These are phyloP conservation scores for Meiosimyza platycephala DNA, from an alignment of 2,888 invertebrate genomes.

Conservation along the genomic window DNA sequence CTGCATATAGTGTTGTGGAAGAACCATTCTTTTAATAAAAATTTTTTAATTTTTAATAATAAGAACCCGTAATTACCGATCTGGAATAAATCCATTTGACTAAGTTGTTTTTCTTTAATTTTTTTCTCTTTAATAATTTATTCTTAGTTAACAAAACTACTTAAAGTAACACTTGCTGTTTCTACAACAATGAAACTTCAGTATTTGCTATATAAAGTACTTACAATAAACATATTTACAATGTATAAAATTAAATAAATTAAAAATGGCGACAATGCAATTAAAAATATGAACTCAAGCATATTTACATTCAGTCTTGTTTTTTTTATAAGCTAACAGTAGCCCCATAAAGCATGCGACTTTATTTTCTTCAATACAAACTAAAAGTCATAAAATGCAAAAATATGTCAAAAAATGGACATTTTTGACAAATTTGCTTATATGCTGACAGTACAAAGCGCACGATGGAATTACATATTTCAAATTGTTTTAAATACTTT, in stretches of 20 bases:
- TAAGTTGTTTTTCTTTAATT: background rate
- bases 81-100: background rate
- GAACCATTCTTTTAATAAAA: no score
- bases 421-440: background rate
- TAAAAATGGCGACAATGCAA: slow-evolving; percentile 30
- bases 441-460: background rate
- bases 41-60: no score
- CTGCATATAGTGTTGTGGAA: no score
- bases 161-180: background rate
- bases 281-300: slow-evolving; percentile 35
- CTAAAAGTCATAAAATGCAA: no score
- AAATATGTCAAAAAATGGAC: no score
- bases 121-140: background rate
- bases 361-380: no score
- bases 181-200: background rate
- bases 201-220: no score
- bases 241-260: background rate
- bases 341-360: no score
- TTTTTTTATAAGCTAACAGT: background rate
- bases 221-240: slow-evolving; percentile 4
- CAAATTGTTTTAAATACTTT: background rate
- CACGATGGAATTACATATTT: no score
- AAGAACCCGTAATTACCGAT: no score
- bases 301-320: slow-evolving; percentile 41
- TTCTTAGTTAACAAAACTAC: background rate